Evolutionary conservation across 1,140 invertebrate genomes (phyloP), one percentile per base, ranked within the genome.

Genomic region (Theocolax elegans): DNA sequence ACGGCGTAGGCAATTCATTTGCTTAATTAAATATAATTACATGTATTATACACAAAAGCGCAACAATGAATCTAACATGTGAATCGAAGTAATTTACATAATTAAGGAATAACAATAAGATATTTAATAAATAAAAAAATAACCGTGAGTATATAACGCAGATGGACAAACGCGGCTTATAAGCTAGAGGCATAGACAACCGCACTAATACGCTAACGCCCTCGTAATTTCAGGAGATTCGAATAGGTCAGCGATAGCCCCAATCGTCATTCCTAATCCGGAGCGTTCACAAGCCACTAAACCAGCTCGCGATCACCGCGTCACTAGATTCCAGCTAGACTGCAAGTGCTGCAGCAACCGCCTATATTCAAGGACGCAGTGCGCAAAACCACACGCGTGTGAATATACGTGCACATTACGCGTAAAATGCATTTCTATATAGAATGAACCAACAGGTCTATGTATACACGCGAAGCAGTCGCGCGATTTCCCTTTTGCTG

Each of bases 221-320:
- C 12, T 44, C 42, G 42, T 44, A 15, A 44, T 44, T 44, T 15
- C n/a, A 7, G 42, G 7, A 15, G 10, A 54, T 35, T 2, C 25
- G 27, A 44, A 21, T 19, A 19, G 3, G 27, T 10, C 31, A 8
- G 17, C 10, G 15, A 44, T 44, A 59, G 13, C n/a, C 35, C 17
- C 21, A 42, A 59, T 59, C 23, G 56, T 59, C 40, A 48, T 29
- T 62, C 25, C 59, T 62, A 48, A 62, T 49, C 60, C 29, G 19
- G 35, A 17, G 29, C 46, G n/a, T 63, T 63, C 46, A 49, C 60
- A 38, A 49, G 29, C 46, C 29, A 51, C 29, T 51, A n/a, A 25
- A 59, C 7, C 21, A 17, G 1, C 2, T 17, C 12, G 10, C 31
- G 31, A 35, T 35, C 31, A 35, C 31, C 10, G 31, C 6, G 15